Conservation (phyloP, 1,140 invertebrate species). For the Drosophila littoralis region DNA sequence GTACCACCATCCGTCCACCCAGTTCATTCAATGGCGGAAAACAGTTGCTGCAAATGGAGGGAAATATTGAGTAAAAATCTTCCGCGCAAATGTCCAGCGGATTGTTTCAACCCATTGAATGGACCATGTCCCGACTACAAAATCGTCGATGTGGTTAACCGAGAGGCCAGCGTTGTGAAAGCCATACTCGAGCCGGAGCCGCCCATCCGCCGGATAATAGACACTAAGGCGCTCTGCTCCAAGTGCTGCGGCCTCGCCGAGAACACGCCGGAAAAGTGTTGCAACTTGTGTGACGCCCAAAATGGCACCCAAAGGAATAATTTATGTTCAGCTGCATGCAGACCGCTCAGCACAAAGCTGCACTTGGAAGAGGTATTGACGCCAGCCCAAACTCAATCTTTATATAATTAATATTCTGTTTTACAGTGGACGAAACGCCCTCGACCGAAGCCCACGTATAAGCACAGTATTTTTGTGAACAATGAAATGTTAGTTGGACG, state of each 20-base stretch:
- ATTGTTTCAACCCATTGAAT: conserved; percentile 35
- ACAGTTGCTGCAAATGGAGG: conserved; percentile 46
- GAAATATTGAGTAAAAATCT: background rate
- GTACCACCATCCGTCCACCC: background rate
- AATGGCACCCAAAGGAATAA: conserved; percentile 21
- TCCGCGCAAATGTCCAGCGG: conserved; percentile 1
- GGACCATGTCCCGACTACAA: conserved; percentile 45
- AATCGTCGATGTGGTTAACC: background rate
- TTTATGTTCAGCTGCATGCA: conserved; percentile 49
- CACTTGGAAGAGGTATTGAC: conserved; percentile 54
- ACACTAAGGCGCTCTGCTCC: conserved; percentile 39
- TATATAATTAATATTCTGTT: background rate
- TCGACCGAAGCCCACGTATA: conserved; percentile 43
- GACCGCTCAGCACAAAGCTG: conserved; percentile 38
- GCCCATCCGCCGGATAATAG: conserved; percentile 20
- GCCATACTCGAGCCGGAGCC: conserved; percentile 7
- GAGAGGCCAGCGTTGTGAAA: background rate
- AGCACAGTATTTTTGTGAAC: conserved; percentile 50
- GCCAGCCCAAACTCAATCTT: no score
- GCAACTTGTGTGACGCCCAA: conserved; percentile 46
- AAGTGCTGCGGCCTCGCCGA: background rate
- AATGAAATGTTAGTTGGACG: conserved; percentile 50
- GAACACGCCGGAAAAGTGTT: background rate
- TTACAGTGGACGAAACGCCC: conserved; percentile 55
- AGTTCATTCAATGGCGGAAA: conserved; percentile 15